A percentile compares a stretch with the other conserved stretches of the same genome.
Evolutionary conservation across 1,140 invertebrate genomes (phyloP).

Genomic region (Nasonia vitripennis): DNA sequence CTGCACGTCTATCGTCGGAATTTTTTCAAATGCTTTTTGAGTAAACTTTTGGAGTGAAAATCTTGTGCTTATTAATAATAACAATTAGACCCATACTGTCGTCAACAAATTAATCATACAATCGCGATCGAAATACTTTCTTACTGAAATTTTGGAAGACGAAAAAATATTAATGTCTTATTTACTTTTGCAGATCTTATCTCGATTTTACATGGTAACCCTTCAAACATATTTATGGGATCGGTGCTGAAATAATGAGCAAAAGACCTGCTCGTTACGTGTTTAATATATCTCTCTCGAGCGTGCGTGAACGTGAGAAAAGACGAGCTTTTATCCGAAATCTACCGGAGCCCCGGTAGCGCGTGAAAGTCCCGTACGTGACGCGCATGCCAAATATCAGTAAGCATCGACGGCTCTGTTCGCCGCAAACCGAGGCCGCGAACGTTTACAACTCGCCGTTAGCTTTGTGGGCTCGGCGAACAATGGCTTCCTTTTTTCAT

Average conservation of each 20-base stretch:
- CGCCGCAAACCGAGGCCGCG: neutral
- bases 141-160: neutral
- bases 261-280: neutral
- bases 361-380: slow-evolving; percentile 46
- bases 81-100: too few relatives aligned
- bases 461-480: neutral
- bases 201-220: too few relatives aligned
- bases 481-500: neutral
- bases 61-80: too few relatives aligned
- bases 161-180: neutral
- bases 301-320: neutral
- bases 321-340: slow-evolving; percentile 13
- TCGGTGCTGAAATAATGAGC: neutral
- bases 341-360: slow-evolving; percentile 30
- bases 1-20: neutral
- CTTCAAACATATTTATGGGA: neutral
- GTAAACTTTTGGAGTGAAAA: too few relatives aligned
- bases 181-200: too few relatives aligned
- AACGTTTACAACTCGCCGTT: slow-evolving; percentile 7
- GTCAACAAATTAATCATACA: neutral
- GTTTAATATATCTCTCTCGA: neutral
- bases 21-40: neutral
- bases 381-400: slow-evolving; percentile 32
- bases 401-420: slow-evolving; percentile 29
- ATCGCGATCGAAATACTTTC: neutral